Evolutionary conservation across 35 echinoderm and acorn worm genomes (phyloP).

Genomic region (Lytechinus variegatus): DNA sequence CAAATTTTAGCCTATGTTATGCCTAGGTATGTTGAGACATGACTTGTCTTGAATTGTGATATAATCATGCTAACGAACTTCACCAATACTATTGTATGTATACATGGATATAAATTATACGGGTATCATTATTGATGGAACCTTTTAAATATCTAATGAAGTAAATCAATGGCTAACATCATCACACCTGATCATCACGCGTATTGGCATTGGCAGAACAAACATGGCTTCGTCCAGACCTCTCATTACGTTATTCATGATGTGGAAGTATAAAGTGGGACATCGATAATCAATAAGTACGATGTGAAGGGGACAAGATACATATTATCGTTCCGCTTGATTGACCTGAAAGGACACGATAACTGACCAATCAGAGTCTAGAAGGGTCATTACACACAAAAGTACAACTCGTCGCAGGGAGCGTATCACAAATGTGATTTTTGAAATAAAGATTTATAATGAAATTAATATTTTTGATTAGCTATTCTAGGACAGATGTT

Average conservation of each 20-base stretch:
- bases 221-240: background rate
- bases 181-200: background rate
- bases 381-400: background rate
- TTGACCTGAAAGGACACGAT: background rate
- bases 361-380: background rate
- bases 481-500: no score
- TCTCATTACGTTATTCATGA: background rate
- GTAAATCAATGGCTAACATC: background rate
- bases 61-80: background rate
- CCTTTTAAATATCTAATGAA: background rate
- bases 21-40: no score
- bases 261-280: background rate
- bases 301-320: background rate
- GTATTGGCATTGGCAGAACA: background rate
- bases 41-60: no score
- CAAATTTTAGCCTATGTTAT: no score
- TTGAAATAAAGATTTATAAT: no score
- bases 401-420: background rate
- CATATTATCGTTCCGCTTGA: background rate
- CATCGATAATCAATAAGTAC: background rate
- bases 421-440: background rate
- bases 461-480: no score
- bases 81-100: background rate
- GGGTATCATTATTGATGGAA: background rate
- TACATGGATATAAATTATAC: background rate